Evolutionary conservation across 2,797 vertebrate species (phyloP), one percentile per base, ranked within the genome.

Genomic region (Sebastes ruberrimus): DNA sequence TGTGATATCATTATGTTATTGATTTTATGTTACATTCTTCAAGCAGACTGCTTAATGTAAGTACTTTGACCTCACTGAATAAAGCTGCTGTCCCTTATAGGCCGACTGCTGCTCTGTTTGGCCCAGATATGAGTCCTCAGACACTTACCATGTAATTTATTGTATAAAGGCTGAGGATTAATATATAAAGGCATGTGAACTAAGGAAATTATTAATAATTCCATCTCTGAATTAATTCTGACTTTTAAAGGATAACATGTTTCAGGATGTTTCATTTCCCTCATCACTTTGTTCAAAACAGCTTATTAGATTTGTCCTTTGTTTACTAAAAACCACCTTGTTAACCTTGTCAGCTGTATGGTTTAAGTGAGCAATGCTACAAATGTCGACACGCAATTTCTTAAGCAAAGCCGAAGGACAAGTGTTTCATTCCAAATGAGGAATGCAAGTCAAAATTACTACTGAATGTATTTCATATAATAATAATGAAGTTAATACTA

Each of bases 251-350:
- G 56, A 28, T 28, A 55, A 32, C 13, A 27, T 60, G 38, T 16
- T 16, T 42, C 38, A 42, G 38, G 56, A 71, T 4, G 30, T 61
- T 67, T 67, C 1, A 61, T 65, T 75, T 71, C 22, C 7, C 0
- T 74, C n/a, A 42, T 53, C 9, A n/a, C 2, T 63, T 76, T 67
- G n/a, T 57, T 67, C 10, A 35, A 70, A 84, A 66, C 27, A 25
- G 49, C 25, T 70, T 52, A 22, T 76, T 74, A 60, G 57, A 46
- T 60, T 56, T 77, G 74, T 69, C 25, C 60, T 74, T 71, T 81
- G 18, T 53, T 69, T 86, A 32, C 10, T 62, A 28, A n/a, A 78
- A 62, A 56, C 18, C 67, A 30, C 23, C 42, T 11, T 76, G 64
- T 67, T 71, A 63, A 83, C 65, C 71, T 73, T 30, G 70, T 63